Conservation (phyloP, 2,888 invertebrate genomes). For the Caenorhabditis sulstoni region DNA sequence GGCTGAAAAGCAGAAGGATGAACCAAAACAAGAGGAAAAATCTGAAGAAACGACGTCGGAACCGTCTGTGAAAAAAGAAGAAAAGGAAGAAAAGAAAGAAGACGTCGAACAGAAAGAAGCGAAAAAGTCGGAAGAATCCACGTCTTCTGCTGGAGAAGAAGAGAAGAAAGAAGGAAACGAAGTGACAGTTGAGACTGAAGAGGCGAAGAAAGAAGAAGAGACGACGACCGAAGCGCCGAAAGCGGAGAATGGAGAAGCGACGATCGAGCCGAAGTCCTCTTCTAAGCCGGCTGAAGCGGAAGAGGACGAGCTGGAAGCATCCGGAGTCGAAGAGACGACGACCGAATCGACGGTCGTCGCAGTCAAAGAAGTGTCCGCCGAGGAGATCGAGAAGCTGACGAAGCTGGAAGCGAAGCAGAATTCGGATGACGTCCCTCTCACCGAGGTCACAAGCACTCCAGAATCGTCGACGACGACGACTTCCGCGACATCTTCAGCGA, state of each 20-base stretch:
- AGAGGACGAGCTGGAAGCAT: slow-evolving; percentile 44
- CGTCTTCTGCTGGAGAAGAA: neutral
- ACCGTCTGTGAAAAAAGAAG: slow-evolving; percentile 9
- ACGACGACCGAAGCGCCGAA: neutral
- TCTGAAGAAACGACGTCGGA: neutral
- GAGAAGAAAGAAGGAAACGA: slow-evolving; percentile 3
- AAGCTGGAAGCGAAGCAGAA: slow-evolving; percentile 36
- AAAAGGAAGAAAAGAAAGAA: neutral
- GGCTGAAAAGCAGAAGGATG: neutral
- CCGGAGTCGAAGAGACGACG: slow-evolving; percentile 42
- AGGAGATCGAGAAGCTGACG: slow-evolving; percentile 31
- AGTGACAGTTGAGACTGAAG: neutral
- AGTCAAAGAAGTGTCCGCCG: slow-evolving; percentile 25
- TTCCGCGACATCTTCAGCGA: slow-evolving; percentile 7
- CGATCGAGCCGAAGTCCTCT: slow-evolving; percentile 1
- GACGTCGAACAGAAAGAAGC: neutral
- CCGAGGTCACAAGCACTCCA: slow-evolving; percentile 16
- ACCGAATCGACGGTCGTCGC: slow-evolving; percentile 42
- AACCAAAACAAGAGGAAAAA: slow-evolving; percentile 4
- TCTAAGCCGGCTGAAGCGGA: slow-evolving; percentile 38
- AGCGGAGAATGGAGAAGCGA: slow-evolving; percentile 6
- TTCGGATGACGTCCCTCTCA: slow-evolving; percentile 29
- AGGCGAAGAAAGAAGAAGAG: neutral
- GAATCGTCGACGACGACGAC: slow-evolving; percentile 7
- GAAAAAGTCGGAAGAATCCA: slow-evolving; percentile 22